Base-by-base conservation (phyloP, 2,888 invertebrate species). In the Hyposoter didymator region DNA sequence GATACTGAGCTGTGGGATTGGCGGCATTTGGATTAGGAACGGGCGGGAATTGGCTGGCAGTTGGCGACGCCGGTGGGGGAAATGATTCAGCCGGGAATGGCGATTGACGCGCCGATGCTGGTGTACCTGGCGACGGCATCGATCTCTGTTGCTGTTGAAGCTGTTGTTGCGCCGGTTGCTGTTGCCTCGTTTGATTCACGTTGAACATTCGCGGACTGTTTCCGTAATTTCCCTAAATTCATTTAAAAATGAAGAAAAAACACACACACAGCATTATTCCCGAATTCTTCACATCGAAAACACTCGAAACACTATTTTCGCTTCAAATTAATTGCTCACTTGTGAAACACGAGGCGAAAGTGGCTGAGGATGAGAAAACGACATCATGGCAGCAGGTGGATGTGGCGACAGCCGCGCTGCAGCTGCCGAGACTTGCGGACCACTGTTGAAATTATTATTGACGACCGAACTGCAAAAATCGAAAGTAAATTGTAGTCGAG, bases 121-220 rank as follows among this genome's bases (percentile, higher is more conserved):
- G 93, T 82, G 93, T 94, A 84, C 95, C 94, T 22, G 94, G 94
- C 69, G 94, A 94, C 91, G 98, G 95, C 98, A 98, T 98, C 45
- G 98, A 97, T 94, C 98, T 98, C 94, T 98, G 97, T 89, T 95
- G 96, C 94, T 97, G 97, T 91, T 97, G 96, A 84, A 96, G 95
- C 82, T 94, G 94, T 89, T 88, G 94, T 90, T 93, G 95, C 96
- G 95, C 84, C 94, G 95, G 91, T 92, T 94, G 92, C 22, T 94
- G 92, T 84, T 94, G 94, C 84, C 95, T 94, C 89, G 94, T 92
- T 88, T 94, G 95, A 78, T 94, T 93, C 82, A 93, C 92, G 86
- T 93, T 93, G 85, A 93, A 93, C 90, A 94, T 91, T 87, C 94
- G 91, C 81, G 93, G 93, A 89, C 92, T 93, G 82, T 91, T 92